Conservation (phyloP, 2,113 vertebrate genomes). For the Centropus bengalensis region DNA sequence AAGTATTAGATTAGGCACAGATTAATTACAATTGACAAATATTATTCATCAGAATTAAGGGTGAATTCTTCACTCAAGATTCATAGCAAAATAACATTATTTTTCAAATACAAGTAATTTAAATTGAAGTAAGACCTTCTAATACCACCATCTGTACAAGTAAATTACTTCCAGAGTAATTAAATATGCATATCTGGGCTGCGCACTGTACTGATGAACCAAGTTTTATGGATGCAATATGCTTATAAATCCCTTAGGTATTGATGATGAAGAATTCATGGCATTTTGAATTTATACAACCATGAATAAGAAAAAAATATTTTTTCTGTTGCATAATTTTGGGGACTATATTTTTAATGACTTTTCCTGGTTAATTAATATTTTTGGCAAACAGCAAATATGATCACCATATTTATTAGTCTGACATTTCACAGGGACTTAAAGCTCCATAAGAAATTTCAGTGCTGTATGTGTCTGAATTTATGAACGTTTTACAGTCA, state of each 20-base stretch:
- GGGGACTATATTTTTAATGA: slow-evolving; percentile 66
- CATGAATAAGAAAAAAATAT: slow-evolving; percentile 62
- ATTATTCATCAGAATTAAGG: slow-evolving; percentile 68
- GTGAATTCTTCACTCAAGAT: slow-evolving; percentile 70
- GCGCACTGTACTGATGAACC: slow-evolving; percentile 80
- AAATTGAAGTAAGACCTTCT: slow-evolving; percentile 79
- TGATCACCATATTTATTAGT: slow-evolving; percentile 47
- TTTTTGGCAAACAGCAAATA: slow-evolving; percentile 61
- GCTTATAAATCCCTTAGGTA: slow-evolving; percentile 80
- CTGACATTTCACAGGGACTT: slow-evolving; percentile 34
- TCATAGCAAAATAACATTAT: slow-evolving; percentile 63
- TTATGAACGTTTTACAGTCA: slow-evolving; percentile 29
- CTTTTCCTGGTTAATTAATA: slow-evolving; percentile 68
- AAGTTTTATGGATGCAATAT: slow-evolving; percentile 81
- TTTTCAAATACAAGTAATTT: slow-evolving; percentile 75
- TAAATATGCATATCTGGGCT: slow-evolving; percentile 85
- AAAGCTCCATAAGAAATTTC: slow-evolving; percentile 27
- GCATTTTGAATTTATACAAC: slow-evolving; percentile 67
- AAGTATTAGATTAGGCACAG: slow-evolving; percentile 54
- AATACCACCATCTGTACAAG: slow-evolving; percentile 82
- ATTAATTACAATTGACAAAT: slow-evolving; percentile 66
- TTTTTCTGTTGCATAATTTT: slow-evolving; percentile 54
- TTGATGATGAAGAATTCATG: slow-evolving; percentile 75
- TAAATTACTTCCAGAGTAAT: slow-evolving; percentile 81
- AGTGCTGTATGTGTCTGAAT: slow-evolving; percentile 45